Conservation (phyloP, 2,797 vertebrate genomes). For the Hemitrygon akajei region DNA sequence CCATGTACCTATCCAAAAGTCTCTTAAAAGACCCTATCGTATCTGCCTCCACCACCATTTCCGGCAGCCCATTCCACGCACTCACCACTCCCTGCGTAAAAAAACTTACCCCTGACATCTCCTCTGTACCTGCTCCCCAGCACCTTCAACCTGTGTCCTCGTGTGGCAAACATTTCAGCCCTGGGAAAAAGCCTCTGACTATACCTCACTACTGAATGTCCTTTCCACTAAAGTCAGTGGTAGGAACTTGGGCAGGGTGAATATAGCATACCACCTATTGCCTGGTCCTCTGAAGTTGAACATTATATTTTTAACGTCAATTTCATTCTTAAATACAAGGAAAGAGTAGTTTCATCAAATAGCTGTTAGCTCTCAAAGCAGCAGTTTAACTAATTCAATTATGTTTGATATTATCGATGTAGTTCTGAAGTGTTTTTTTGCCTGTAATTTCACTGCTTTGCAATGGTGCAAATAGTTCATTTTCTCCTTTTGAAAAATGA, state of each 20-base stretch:
- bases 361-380: neutral
- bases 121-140: too few relatives aligned
- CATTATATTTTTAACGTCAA: neutral
- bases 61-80: too few relatives aligned
- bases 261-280: neutral
- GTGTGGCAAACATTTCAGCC: too few relatives aligned
- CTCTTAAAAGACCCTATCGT: too few relatives aligned
- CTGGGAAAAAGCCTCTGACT: too few relatives aligned
- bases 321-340: neutral
- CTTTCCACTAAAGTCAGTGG: neutral
- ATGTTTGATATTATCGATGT: neutral
- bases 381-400: neutral
- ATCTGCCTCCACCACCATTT: too few relatives aligned
- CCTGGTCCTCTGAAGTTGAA: neutral
- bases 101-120: too few relatives aligned
- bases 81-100: too few relatives aligned
- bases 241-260: neutral
- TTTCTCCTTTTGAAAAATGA: neutral
- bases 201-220: neutral
- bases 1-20: too few relatives aligned
- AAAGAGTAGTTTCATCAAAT: neutral
- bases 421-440: neutral
- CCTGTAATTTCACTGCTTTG: neutral
- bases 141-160: too few relatives aligned
- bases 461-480: neutral